These are phyloP conservation scores for Babylonia areolata DNA, from an alignment of 1,140 invertebrate species.

Conservation along the genomic window DNA sequence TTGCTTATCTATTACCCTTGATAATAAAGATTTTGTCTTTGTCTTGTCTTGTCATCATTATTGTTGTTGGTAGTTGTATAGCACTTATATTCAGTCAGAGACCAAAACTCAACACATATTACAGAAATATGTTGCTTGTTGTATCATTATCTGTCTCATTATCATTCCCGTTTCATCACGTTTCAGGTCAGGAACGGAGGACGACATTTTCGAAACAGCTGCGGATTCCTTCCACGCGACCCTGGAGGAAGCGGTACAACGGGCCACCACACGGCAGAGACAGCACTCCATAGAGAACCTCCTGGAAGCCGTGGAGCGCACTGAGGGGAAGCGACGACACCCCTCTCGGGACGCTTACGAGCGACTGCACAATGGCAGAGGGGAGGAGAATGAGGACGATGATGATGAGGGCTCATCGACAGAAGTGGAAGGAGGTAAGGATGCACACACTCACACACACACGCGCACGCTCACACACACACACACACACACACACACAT, in stretches of 20 bases:
- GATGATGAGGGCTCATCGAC: constrained; percentile 45
- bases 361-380: constrained; percentile 27
- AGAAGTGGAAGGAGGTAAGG: constrained; percentile 40
- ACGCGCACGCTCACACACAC: no score
- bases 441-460: not conserved
- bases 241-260: constrained; percentile 62
- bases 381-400: constrained; percentile 31
- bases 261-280: constrained; percentile 59
- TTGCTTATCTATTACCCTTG: no score
- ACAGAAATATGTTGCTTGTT: no score
- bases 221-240: constrained; percentile 50
- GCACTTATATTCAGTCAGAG: no score
- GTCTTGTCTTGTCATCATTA: no score
- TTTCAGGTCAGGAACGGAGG: constrained; percentile 66
- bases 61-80: no score
- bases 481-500: no score
- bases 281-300: constrained; percentile 65
- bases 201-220: constrained; percentile 76
- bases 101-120: no score
- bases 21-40: no score
- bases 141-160: no score
- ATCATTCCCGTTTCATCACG: no score
- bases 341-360: constrained; percentile 34
- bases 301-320: constrained; percentile 53
- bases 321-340: constrained; percentile 41